A percentile compares a stretch with the other conserved stretches of the same genome.
Evolutionary conservation across 2,797 vertebrate genomes (phyloP).

Genomic region (Megaceryle alcyon): DNA sequence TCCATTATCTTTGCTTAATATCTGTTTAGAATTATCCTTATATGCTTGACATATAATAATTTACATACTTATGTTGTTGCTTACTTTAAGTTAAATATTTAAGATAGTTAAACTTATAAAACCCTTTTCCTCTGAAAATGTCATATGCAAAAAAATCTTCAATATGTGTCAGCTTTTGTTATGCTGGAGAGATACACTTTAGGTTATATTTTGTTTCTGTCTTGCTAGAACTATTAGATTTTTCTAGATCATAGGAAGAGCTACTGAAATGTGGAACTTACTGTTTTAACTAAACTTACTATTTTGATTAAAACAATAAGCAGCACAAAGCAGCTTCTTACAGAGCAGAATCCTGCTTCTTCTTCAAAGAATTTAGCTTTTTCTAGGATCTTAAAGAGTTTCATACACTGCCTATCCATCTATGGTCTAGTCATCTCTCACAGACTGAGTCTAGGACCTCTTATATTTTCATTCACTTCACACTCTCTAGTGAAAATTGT

Average conservation of each 20-base stretch:
- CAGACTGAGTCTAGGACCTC: neutral
- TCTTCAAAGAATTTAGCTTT: neutral
- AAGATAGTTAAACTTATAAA: neutral
- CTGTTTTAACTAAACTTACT: neutral
- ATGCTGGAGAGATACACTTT: neutral
- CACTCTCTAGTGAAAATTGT: neutral
- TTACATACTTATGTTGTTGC: conserved; percentile 5
- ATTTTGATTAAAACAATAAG: neutral
- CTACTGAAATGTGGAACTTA: neutral
- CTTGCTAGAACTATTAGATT: neutral
- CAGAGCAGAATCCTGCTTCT: neutral
- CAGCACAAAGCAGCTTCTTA: neutral
- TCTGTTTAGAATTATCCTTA: neutral
- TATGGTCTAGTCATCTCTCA: neutral
- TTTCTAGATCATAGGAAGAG: neutral
- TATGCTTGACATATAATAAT: neutral
- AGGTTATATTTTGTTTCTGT: neutral
- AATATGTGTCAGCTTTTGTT: neutral
- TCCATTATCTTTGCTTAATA: neutral
- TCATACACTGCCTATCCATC: neutral
- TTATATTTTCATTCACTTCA: neutral
- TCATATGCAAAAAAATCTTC: neutral
- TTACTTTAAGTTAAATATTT: conserved; percentile 28
- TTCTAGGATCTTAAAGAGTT: neutral
- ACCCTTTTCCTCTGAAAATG: neutral